These are phyloP conservation scores for Heteromurus nitidus DNA, from an alignment of 2,888 invertebrate species.

Conservation along the genomic window DNA sequence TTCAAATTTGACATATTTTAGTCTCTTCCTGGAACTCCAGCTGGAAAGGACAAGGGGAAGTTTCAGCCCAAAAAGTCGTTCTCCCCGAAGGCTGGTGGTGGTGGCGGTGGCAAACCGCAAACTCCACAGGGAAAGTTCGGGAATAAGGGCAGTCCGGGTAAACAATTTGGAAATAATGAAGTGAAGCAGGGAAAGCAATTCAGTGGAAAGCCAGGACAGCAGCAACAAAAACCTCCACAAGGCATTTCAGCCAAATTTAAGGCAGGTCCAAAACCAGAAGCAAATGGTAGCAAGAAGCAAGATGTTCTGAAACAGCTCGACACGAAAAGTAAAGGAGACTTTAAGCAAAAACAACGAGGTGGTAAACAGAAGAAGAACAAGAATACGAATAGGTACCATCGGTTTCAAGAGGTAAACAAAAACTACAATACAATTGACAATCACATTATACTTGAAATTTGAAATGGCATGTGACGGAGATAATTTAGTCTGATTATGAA, in stretches of 20 bases:
- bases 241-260: not conserved
- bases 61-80: slow-evolving; percentile 32
- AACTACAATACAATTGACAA: no score
- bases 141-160: not conserved
- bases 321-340: slow-evolving; percentile 47
- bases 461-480: no score
- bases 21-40: slow-evolving; percentile 21
- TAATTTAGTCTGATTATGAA: no score
- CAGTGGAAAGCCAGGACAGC: slow-evolving; percentile 15
- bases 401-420: slow-evolving; percentile 62
- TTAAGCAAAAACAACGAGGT: slow-evolving; percentile 11
- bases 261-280: slow-evolving; percentile 10
- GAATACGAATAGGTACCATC: slow-evolving; percentile 66
- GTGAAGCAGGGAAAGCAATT: not conserved
- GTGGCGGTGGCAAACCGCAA: slow-evolving; percentile 1
- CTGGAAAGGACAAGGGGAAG: slow-evolving; percentile 7
- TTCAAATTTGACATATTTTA: no score
- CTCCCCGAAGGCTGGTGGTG: slow-evolving; percentile 28
- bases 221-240: not conserved
- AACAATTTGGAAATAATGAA: slow-evolving; percentile 25
- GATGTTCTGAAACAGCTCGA: slow-evolving; percentile 20
- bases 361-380: slow-evolving; percentile 37
- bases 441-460: no score
- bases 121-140: not conserved
- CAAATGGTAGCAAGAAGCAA: slow-evolving; percentile 38